Evolutionary conservation across 2,888 invertebrate genomes (phyloP), one percentile per base, ranked within the genome.

Genomic region (Platyscelio sp.): DNA sequence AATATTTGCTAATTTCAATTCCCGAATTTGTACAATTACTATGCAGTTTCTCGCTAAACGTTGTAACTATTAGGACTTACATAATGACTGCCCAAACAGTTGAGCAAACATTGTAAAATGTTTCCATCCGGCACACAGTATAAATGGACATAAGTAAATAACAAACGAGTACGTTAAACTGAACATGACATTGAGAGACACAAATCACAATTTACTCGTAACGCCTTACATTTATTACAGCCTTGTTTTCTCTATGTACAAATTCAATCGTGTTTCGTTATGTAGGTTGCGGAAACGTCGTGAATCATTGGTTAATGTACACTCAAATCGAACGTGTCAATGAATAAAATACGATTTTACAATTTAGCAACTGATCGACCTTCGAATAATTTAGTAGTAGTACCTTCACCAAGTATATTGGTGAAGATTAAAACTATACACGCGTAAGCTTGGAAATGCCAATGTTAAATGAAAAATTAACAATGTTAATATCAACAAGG

Each of bases 181-280:
- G 20, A 81, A 68, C 54, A 58, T 70, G 54, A 81, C 81, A 81
- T 56, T 43, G 22, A 81, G 70, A 33, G 68, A 81, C 56, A 76
- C 63, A 61, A 60, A 75, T 71, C 43, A 71, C 65, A 76, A 65
- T 72, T 72, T 43, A 72, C 71, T 83, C 46, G 72, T 72, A 77
- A 83, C 71, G 33, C 18, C 80, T 86, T 86, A 86, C 77, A 80
- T 71, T 74, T 83, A 81, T 83, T 86, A 83, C 83, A 86, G 86
- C 86, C 83, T 81, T 83, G 71, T 83, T 86, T 78, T 86, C 83
- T 77, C 83, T 86, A 86, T 86, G 40, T 85, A 79, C 85, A 82
- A 82, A 78, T 85, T 82, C 46, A 71, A 75, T 67, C 75, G 70
- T 80, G 75, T 65, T 75, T 72, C 74, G 43, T 81, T 67, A 70